Evolutionary conservation across 2,888 invertebrate species (phyloP), one percentile per base, ranked within the genome.

Genomic region (Sinelater perroti): DNA sequence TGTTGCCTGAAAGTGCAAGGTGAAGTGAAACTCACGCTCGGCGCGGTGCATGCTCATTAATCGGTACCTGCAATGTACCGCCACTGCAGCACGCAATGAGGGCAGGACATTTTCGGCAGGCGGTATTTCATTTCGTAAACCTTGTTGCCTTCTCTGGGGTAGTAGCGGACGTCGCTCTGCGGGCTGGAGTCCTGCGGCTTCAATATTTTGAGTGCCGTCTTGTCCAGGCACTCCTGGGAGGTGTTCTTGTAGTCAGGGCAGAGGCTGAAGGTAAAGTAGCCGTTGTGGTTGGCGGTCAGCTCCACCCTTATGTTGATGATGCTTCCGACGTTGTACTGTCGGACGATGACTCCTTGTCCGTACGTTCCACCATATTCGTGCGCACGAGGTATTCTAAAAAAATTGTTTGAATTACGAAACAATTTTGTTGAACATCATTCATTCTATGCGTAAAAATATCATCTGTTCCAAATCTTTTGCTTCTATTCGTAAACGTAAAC

Each of bases 51-150:
- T n/a, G n/a, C n/a, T n/a, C n/a, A 33, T 33, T 8, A 42, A n/a
- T 44, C 8, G 26, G 18, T 44, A 72, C 89, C 93, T 35, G 94
- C 93, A 51, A 91, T 83, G 76, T 95, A 95, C 65, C 89, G 84
- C 95, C 95, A 95, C 72, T 95, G 95, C 55, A 95, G 79, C 2
- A 95, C 85, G 72, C 95, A 95, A 74, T 92, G 92, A 7, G 83
- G 78, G 74, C 95, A 95, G 36, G 87, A 85, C 10, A 92, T 70
- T 69, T 81, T 79, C 0, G 86, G 87, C 28, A 82, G 61, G 40
- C 69, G 68, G 56, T 75, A 79, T 59, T 75, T 76, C 75, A 90
- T 89, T 72, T 92, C 90, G 75, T 92, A 93, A 11, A 92, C 83
- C 70, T 85, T 87, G 67, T 89, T 91, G 0, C 93, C 92, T 31